Evolutionary conservation across 2,113 vertebrate genomes (phyloP).

Genomic region (Pelobates fuscus): DNA sequence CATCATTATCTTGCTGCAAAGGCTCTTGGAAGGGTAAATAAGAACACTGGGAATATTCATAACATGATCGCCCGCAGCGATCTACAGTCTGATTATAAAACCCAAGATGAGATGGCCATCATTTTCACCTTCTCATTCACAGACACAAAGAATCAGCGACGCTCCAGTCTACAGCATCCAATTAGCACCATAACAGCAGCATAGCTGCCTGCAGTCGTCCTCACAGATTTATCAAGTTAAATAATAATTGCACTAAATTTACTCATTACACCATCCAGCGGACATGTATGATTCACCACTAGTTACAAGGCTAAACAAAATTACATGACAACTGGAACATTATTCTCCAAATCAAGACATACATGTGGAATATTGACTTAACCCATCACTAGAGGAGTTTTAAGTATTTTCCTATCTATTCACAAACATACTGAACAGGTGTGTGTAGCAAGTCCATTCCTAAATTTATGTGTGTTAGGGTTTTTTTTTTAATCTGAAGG

Average conservation of each 20-base stretch:
- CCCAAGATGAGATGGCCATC: slow-evolving; percentile 21
- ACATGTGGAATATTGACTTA: not conserved
- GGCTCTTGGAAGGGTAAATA: slow-evolving; percentile 9
- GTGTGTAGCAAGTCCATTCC: not conserved
- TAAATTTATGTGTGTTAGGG: not conserved
- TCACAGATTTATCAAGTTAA: slow-evolving; percentile 20
- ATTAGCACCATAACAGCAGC: slow-evolving; percentile 36
- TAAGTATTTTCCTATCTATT: not conserved
- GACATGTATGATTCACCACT: slow-evolving; percentile 13
- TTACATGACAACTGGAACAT: slow-evolving; percentile 26
- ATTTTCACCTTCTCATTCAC: slow-evolving; percentile 44
- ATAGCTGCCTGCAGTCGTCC: slow-evolving; percentile 44
- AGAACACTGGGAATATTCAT: slow-evolving; percentile 19
- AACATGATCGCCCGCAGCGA: slow-evolving; percentile 26
- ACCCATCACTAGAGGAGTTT: slow-evolving; percentile 21
- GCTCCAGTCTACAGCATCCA: slow-evolving; percentile 40
- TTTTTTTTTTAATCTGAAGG: too few species aligned
- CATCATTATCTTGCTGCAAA: slow-evolving; percentile 17
- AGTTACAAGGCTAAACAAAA: slow-evolving; percentile 34
- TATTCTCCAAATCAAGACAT: not conserved
- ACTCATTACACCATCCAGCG: slow-evolving; percentile 41
- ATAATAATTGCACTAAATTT: slow-evolving; percentile 44
- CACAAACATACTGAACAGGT: not conserved
- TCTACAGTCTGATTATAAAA: slow-evolving; percentile 23
- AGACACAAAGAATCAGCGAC: slow-evolving; percentile 21